phyloP scores from a whole-genome alignment of 1,140 invertebrate genomes.

The Dendrolimus punctatus region DNA sequence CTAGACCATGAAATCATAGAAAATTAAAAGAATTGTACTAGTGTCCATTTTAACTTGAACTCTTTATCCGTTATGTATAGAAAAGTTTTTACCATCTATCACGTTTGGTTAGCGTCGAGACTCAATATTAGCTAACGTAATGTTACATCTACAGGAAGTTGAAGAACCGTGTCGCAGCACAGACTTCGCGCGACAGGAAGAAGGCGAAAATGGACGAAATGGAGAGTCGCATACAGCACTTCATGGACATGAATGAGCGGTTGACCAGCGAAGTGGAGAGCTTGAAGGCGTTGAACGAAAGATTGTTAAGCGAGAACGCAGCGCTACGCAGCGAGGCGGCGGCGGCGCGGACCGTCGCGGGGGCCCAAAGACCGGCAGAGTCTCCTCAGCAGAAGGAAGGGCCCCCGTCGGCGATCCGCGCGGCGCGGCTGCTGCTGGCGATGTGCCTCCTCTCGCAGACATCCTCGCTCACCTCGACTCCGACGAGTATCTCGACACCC shows the following conservation, averaged over 20 bases:
- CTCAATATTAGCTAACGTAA: background rate
- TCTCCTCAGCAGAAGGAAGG: conserved; percentile 90
- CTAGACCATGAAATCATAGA: conserved; percentile 1
- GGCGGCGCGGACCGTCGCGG: conserved; percentile 66
- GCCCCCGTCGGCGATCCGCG: conserved; percentile 73
- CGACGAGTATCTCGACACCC: conserved; percentile 77
- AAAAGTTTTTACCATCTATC: conserved; percentile 7
- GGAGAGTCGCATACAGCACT: conserved; percentile 79
- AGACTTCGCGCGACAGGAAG: conserved; percentile 97
- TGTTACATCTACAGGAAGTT: conserved; percentile 82
- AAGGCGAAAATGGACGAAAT: conserved; percentile 93
- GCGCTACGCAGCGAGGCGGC: conserved; percentile 72
- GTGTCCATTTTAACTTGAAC: conserved; percentile 7
- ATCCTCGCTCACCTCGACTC: conserved; percentile 79
- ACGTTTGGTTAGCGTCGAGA: background rate
- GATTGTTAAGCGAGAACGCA: conserved; percentile 76
- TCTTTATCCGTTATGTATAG: conserved; percentile 13
- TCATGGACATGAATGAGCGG: conserved; percentile 78
- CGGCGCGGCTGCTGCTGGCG: conserved; percentile 79
- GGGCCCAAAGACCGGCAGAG: conserved; percentile 82
- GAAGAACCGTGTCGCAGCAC: conserved; percentile 98
- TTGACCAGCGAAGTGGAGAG: conserved; percentile 77
- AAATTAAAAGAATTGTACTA: background rate
- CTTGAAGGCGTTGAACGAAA: conserved; percentile 77
- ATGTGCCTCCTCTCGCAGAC: conserved; percentile 87